phyloP scores from a whole-genome alignment of 2,113 vertebrate genomes.

The Chaenocephalus aceratus region DNA sequence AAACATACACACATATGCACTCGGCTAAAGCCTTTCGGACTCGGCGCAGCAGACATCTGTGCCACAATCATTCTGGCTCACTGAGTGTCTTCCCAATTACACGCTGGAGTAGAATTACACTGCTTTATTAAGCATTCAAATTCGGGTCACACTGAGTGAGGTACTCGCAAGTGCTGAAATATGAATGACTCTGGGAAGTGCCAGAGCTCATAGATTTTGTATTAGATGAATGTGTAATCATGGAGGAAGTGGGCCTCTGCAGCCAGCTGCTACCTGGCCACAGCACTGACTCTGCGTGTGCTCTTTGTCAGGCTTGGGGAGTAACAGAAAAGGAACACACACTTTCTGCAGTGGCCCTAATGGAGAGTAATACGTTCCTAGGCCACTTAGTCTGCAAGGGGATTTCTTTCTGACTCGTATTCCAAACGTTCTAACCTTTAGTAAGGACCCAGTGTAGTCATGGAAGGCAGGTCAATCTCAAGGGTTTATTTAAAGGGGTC shows the following conservation, averaged over 20 bases:
- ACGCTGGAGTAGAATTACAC: conserved; percentile 78
- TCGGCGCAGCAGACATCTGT: conserved; percentile 66
- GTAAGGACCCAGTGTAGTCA: no score
- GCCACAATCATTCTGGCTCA: conserved; percentile 71
- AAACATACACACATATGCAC: conserved; percentile 28
- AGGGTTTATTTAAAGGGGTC: no score
- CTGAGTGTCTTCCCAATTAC: conserved; percentile 75
- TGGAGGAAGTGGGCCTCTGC: conserved; percentile 58
- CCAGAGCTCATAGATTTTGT: conserved; percentile 49
- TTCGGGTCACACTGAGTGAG: conserved; percentile 56
- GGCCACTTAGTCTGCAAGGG: no score
- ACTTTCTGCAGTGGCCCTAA: no score
- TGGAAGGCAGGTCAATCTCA: no score
- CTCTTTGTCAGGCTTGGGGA: no score
- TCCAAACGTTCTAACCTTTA: no score
- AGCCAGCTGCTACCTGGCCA: conserved; percentile 38
- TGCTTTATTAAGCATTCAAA: conserved; percentile 71
- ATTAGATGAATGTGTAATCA: conserved; percentile 55
- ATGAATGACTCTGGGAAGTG: conserved; percentile 63
- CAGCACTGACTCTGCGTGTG: not conserved
- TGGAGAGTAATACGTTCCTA: no score
- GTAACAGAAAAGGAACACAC: no score
- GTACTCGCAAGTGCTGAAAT: conserved; percentile 63
- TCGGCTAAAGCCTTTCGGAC: conserved; percentile 31
- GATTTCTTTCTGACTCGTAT: no score